Percentiles rank a stretch among this genome's conserved stretches.
Conservation (phyloP, 2,888 invertebrate species). For the Drosophila parthenogenetica region DNA sequence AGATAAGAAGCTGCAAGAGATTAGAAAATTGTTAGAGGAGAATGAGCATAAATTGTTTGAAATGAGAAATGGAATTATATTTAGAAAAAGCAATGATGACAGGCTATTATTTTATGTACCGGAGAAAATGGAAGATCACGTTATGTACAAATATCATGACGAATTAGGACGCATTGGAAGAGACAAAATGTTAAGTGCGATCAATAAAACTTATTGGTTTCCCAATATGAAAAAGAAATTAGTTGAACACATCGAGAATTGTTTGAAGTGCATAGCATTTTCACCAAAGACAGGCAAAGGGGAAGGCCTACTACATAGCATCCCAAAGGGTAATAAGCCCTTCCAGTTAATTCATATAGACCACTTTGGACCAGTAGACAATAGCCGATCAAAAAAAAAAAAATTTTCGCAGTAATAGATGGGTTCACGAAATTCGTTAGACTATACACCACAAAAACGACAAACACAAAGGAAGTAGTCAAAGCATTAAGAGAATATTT, state of each 20-base stretch:
- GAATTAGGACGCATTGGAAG: conserved; percentile 40
- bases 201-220: conserved; percentile 81
- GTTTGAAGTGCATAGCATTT: conserved; percentile 19
- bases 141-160: conserved; percentile 36
- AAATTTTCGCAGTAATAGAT: conserved; percentile 48
- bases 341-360: neutral
- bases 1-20: too few species aligned
- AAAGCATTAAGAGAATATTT: too few species aligned
- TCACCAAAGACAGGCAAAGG: conserved; percentile 40
- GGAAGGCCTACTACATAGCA: neutral
- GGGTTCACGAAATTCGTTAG: conserved; percentile 78
- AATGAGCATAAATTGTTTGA: conserved; percentile 13
- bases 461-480: too few species aligned
- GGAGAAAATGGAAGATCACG: conserved; percentile 27
- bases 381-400: conserved; percentile 39
- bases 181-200: conserved; percentile 8
- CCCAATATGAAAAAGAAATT: conserved; percentile 68
- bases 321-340: neutral
- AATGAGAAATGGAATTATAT: conserved; percentile 24
- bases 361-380: conserved; percentile 81
- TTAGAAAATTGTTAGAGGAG: too few species aligned
- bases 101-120: conserved; percentile 39
- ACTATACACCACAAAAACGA: too few species aligned
- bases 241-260: conserved; percentile 15
- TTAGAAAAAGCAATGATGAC: conserved; percentile 10